These are phyloP conservation scores for Sardinella longiceps DNA, from an alignment of 2,797 vertebrate genomes.

Conservation along the genomic window DNA sequence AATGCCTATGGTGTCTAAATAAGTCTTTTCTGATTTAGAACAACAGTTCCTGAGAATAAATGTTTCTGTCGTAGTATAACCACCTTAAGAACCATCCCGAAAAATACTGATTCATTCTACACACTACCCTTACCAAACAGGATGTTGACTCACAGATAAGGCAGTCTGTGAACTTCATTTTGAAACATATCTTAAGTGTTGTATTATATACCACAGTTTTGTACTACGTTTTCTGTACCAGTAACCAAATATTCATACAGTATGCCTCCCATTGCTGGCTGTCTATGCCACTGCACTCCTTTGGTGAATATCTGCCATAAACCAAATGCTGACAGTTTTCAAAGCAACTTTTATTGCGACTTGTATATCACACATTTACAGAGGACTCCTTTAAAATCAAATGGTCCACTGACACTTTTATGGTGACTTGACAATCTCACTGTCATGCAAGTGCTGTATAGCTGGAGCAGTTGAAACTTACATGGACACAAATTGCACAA, in stretches of 20 bases:
- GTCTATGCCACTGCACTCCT: too few species aligned
- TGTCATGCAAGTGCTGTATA: neutral
- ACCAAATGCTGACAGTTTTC: neutral
- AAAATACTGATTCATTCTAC: too few species aligned
- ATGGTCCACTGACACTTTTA: neutral
- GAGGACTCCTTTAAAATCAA: neutral
- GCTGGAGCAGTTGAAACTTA: neutral
- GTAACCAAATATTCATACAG: neutral
- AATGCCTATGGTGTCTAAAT: too few species aligned
- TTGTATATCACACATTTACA: neutral
- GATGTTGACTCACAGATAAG: too few species aligned
- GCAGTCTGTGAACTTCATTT: too few species aligned
- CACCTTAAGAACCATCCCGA: too few species aligned
- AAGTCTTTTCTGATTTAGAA: too few species aligned
- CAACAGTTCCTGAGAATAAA: too few species aligned
- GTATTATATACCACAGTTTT: neutral
- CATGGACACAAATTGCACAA: neutral
- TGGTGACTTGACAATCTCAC: neutral
- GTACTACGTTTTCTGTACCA: neutral
- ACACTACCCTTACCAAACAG: too few species aligned
- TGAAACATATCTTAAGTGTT: too few species aligned
- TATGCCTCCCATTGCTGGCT: neutral
- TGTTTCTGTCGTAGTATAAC: too few species aligned
- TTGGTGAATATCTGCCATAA: neutral
- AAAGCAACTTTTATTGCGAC: neutral